phyloP scores from a whole-genome alignment of 2,888 invertebrate species.

The Heterodera filipjevi region DNA sequence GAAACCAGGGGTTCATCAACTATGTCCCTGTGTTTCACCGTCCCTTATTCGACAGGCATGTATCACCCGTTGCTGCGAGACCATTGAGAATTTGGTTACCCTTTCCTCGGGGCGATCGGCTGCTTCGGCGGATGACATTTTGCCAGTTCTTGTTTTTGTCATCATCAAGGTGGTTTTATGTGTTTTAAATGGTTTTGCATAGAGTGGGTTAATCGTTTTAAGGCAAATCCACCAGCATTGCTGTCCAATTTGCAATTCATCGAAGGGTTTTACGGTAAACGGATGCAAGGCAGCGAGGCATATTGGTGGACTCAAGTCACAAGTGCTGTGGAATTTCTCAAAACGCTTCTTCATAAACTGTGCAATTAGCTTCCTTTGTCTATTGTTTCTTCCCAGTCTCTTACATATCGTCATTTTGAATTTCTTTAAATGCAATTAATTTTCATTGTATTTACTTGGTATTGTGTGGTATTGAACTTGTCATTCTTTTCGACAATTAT shows the following conservation, averaged over 20 bases:
- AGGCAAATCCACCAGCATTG: slow-evolving; percentile 89
- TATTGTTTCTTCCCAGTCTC: slow-evolving; percentile 1
- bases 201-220: slow-evolving; percentile 25
- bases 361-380: slow-evolving; percentile 15
- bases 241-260: slow-evolving; percentile 95
- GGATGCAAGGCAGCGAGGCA: slow-evolving; percentile 82
- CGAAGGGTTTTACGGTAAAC: slow-evolving; percentile 77
- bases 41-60: slow-evolving; percentile 36
- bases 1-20: no score
- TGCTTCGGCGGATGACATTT: slow-evolving; percentile 88
- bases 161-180: slow-evolving; percentile 72
- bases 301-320: slow-evolving; percentile 99
- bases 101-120: slow-evolving; percentile 71
- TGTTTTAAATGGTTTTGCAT: slow-evolving; percentile 5
- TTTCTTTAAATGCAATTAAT: background rate
- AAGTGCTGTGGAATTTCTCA: slow-evolving; percentile 93
- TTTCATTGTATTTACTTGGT: background rate
- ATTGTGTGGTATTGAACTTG: background rate
- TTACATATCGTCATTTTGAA: background rate
- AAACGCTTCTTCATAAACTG: slow-evolving; percentile 66
- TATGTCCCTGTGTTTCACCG: background rate
- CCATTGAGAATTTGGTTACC: slow-evolving; percentile 88
- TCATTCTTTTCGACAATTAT: background rate
- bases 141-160: slow-evolving; percentile 93
- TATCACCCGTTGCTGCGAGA: slow-evolving; percentile 79